Base-by-base conservation (phyloP, 2,888 invertebrate genomes). In the Seladonia tumulorum region DNA sequence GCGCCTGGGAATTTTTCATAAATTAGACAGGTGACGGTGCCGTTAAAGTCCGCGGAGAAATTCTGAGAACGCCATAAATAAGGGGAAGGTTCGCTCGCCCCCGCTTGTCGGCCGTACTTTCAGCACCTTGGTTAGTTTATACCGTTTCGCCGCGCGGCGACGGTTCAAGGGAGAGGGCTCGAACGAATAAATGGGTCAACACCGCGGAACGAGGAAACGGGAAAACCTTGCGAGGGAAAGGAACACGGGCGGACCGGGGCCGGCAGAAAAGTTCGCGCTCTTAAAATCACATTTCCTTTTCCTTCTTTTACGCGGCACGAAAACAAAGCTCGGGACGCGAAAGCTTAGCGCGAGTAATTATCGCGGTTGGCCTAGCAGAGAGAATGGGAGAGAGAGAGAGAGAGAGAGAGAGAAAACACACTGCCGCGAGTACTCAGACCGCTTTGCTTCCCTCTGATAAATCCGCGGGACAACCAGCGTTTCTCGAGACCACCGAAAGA, bases 1-100 rank as follows among this genome's bases (percentile, higher is more conserved):
- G 76, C 87, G 76, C 87, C 85, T 81, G 90, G 72, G 90, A 89
- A 89, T 90, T 90, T 90, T 90, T 90, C 90, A 90, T 88, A 90
- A 90, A 90, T 90, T 89, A 90, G 91, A 90, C 90, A 89, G 91
- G 90, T 89, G 90, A 89, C 83, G 90, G 82, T 77, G 89, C 83
- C 83, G 87, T 83, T 88, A 89, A 89, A 89, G 91, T 88, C 83
- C 81, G 80, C 35, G 85, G 81, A 35, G 84, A 89, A 89, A 89
- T 91, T 88, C 90, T 79, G 88, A 88, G 90, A 88, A 89, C 82
- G 85, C 85, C 90, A 90, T 90, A 90, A 90, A 90, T 90, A 90
- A 88, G 81, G 85, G 83, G 88, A 89, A 83, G 82, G 78, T 85
- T 85, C 85, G 88, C 87, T 85, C 85, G 88, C 87, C 71, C 89